Conservation (phyloP, 2,888 invertebrate genomes). For the Rotaria macrura region DNA sequence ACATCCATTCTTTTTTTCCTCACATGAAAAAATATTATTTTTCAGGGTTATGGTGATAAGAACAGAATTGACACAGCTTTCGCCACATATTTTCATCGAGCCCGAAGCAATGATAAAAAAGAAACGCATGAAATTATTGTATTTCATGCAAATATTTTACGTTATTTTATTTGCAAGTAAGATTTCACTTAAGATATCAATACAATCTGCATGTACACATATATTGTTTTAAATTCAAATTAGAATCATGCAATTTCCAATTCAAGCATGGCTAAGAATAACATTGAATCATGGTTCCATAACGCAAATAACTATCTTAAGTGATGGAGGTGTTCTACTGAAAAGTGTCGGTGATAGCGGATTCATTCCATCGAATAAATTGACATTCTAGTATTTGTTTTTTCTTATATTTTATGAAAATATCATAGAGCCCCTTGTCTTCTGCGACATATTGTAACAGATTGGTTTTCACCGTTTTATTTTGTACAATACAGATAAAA, state of each 20-base stretch:
- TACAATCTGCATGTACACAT: background rate
- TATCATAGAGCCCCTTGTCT: no score
- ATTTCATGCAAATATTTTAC: constrained; percentile 12
- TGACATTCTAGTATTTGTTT: background rate
- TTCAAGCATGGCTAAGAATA: background rate
- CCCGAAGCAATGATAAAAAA: background rate
- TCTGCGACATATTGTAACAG: no score
- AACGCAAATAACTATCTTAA: background rate
- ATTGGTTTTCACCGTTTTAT: no score
- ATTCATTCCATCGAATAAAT: background rate
- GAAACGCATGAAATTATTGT: constrained; percentile 15
- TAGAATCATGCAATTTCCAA: constrained; percentile 4
- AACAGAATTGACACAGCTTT: background rate
- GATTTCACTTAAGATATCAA: background rate
- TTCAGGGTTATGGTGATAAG: background rate
- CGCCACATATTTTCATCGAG: background rate
- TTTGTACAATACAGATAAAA: no score
- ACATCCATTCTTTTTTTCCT: background rate
- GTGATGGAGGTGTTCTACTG: background rate
- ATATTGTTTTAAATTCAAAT: background rate
- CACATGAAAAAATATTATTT: background rate
- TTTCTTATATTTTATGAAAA: background rate
- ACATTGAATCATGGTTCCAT: background rate
- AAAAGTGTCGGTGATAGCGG: background rate
- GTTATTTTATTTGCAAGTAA: constrained; percentile 21